phyloP scores from a whole-genome alignment of 1,140 invertebrate genomes.

The Neodiprion lecontei region DNA sequence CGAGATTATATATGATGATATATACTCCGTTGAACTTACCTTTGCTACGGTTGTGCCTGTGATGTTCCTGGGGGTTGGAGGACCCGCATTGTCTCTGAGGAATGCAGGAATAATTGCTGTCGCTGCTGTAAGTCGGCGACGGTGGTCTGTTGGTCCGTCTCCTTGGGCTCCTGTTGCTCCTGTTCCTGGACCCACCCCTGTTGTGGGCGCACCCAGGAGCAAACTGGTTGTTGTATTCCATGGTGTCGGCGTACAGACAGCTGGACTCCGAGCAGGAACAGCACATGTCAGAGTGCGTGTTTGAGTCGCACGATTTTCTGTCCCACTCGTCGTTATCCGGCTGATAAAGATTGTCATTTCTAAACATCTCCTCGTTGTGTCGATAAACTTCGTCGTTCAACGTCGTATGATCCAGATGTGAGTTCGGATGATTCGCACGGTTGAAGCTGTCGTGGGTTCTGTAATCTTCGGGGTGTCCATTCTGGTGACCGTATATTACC shows the following conservation, averaged over 20 bases:
- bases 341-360: constrained; percentile 51
- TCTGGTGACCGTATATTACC: constrained; percentile 58
- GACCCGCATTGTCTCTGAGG: constrained; percentile 51
- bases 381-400: constrained; percentile 54
- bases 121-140: constrained; percentile 59
- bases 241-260: constrained; percentile 58
- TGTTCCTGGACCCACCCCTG: constrained; percentile 43
- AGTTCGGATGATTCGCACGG: constrained; percentile 42
- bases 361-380: constrained; percentile 52
- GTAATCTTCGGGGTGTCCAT: constrained; percentile 47
- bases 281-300: constrained; percentile 59
- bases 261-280: constrained; percentile 61
- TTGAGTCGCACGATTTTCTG: constrained; percentile 60
- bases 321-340: constrained; percentile 59
- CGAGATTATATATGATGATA: not conserved
- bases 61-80: constrained; percentile 55
- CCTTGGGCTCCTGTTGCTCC: constrained; percentile 50
- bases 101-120: constrained; percentile 60
- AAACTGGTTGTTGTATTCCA: constrained; percentile 57
- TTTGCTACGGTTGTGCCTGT: constrained; percentile 57
- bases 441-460: constrained; percentile 46
- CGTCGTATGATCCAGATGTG: constrained; percentile 37
- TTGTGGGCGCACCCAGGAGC: constrained; percentile 41
- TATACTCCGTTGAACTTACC: constrained; percentile 35
- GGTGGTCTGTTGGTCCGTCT: constrained; percentile 50